Evolutionary conservation across 2,797 vertebrate genomes (phyloP), one percentile per base, ranked within the genome.

Genomic region (Vespertilio murinus): DNA sequence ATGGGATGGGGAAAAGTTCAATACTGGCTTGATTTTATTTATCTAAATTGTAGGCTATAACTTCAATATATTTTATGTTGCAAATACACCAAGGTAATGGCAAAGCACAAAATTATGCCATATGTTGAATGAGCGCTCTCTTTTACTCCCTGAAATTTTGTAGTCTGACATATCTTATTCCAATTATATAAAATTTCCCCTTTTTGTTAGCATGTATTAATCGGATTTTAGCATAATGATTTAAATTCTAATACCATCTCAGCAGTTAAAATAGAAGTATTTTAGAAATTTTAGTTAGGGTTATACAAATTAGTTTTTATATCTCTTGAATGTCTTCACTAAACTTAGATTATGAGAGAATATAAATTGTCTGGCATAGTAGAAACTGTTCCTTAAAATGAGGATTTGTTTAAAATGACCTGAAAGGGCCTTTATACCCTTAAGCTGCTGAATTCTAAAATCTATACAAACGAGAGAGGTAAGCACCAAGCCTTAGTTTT

Each of bases 21-120:
- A 88, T 97, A 96, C 82, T 95, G 75, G 77, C 95, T 97, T 97
- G 96, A 94, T 97, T 97, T 97, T 96, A 97, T 97, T 96, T 96
- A 92, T 95, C 97, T 96, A 96, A 96, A 92, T 97, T 95, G 93
- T 96, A 96, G 94, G 81, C 93, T 97, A 9, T 96, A 73, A 74
- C 88, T 93, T 95, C 52, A 93, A 33, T 96, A 83, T 96, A 90
- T 97, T 96, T 97, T 93, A 96, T 95, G 71, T 96, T 89, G 89
- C 95, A 95, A 69, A 96, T 96, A 96, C 23, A 92, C 84, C 84
- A 90, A 91, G 92, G 90, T 96, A 92, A 92, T 95, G 61, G 79
- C 54, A 89, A 89, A 97, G 85, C 93, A 95, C 94, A 97, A 94
- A 96, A 94, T 93, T 93, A 95, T 90, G 79, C 81, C 81, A 33